Evolutionary conservation across 2,888 invertebrate genomes (phyloP), one percentile per base, ranked within the genome.

Genomic region (Horisme vitalbata): DNA sequence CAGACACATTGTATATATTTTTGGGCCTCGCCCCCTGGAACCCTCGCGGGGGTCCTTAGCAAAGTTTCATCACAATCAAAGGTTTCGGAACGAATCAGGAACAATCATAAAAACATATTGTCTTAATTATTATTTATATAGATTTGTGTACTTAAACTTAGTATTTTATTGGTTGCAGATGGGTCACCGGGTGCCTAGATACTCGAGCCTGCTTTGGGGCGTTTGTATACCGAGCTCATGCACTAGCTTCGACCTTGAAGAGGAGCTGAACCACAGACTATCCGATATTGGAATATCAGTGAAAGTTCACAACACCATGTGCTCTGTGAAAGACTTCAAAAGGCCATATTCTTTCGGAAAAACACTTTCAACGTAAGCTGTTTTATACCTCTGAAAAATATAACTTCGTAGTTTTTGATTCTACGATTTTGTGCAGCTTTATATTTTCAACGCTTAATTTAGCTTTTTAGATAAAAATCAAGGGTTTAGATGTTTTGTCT

Each of bases 191-290:
- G 85, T 92, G 0, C 92, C 92, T 0, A 81, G 91, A 31, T 91
- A 90, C 62, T 90, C 91, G 6, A 90, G 89, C 55, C 64, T 91
- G 4, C 68, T 90, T 11, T 92, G 92, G 92, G 92, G 91, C 0
- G 82, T 92, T 28, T 92, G 92, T 60, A 83, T 92, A 13, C 92
- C 92, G 1, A 82, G 85, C 41, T 85, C 90, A 0, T 92, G 92
- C 69, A 85, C 82, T 61, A 79, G 87, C 43, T 73, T 70, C 27
- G 92, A 92, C 61, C 68, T 92, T 21, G 88, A 90, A 61, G 79
- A 79, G n/a, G 86, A 86, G 37, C 61, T 91, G 18, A 70, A 82
- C 2, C 63, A 72, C 27, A 71, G 78, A 12, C 70, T 91, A 6
- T 53, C 68, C 0, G 68, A 65, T 11, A 68, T 87, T 0, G 77